Percentiles rank a stretch among this genome's conserved stretches.
Conservation (phyloP, 2,888 invertebrate species). For the Acrocera orbiculus region DNA sequence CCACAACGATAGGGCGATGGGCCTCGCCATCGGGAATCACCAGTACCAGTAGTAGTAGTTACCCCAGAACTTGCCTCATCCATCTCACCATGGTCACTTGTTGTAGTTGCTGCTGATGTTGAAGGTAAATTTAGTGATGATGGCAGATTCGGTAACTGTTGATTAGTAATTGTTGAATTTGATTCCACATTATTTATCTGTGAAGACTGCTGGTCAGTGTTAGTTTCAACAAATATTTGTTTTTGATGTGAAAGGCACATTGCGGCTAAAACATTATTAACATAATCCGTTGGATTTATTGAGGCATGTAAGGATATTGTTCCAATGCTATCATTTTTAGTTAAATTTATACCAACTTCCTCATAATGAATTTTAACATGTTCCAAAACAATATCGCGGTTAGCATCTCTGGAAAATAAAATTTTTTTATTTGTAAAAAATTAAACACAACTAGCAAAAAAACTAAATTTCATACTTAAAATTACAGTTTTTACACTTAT, state of each 20-base stretch:
- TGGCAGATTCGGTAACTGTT: background rate
- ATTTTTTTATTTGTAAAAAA: constrained; percentile 1
- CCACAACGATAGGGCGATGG: constrained; percentile 53
- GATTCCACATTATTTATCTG: background rate
- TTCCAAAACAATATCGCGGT: constrained; percentile 43
- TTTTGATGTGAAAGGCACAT: constrained; percentile 28
- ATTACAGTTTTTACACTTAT: constrained; percentile 83
- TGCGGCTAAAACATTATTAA: constrained; percentile 29
- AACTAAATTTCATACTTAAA: constrained; percentile 45
- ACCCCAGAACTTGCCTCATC: constrained; percentile 35
- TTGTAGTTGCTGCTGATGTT: background rate
- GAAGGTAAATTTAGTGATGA: background rate
- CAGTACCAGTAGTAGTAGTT: constrained; percentile 13
- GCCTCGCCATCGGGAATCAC: constrained; percentile 31
- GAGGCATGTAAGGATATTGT: constrained; percentile 21
- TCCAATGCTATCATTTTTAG: constrained; percentile 2
- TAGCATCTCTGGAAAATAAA: constrained; percentile 38
- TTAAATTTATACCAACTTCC: constrained; percentile 13
- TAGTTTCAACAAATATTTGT: constrained; percentile 2
- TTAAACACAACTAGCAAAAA: background rate
- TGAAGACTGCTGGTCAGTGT: constrained; percentile 1
- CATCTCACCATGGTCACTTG: constrained; percentile 31
- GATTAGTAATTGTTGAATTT: background rate
- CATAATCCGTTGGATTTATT: constrained; percentile 20
- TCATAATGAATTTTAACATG: constrained; percentile 50